phyloP scores from a whole-genome alignment of 2,888 invertebrate genomes.

The Bombylius major region DNA sequence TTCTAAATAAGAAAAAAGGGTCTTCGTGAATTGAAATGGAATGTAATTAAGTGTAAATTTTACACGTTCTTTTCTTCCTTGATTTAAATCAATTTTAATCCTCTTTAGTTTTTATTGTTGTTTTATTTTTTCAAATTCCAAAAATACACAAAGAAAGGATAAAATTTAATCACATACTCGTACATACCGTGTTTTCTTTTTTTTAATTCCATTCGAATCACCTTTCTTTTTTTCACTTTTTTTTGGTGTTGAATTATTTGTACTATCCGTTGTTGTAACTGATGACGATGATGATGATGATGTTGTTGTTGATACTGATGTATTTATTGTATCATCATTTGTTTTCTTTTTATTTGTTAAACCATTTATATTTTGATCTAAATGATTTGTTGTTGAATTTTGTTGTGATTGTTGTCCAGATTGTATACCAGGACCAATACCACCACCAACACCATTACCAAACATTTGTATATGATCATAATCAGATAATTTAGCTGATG shows the following conservation, averaged over 20 bases:
- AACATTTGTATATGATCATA: conserved; percentile 33
- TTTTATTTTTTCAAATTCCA: too few species aligned
- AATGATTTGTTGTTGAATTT: conserved; percentile 18
- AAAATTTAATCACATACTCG: too few species aligned
- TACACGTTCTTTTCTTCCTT: too few species aligned
- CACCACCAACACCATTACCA: conserved; percentile 6
- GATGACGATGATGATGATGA: conserved; percentile 26
- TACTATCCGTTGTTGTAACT: conserved; percentile 26
- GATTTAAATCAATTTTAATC: too few species aligned
- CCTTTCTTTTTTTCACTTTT: conserved; percentile 70
- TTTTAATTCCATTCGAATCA: conserved; percentile 77
- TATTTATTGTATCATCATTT: conserved; percentile 3
- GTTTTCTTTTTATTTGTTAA: conserved; percentile 5
- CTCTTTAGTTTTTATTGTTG: too few species aligned
- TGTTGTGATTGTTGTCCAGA: conserved; percentile 18
- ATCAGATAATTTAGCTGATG: conserved; percentile 7
- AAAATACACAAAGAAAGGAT: too few species aligned
- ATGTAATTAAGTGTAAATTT: too few species aligned
- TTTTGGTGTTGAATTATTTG: conserved; percentile 41
- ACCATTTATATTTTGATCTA: conserved; percentile 9
- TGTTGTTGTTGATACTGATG: conserved; percentile 12
- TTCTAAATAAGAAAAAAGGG: too few species aligned
- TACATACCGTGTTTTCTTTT: conserved; percentile 78
- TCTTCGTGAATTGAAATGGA: too few species aligned
- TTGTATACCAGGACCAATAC: conserved; percentile 21